Evolutionary conservation across 2,888 invertebrate genomes (phyloP).

Genomic region (Amorpha juglandis): DNA sequence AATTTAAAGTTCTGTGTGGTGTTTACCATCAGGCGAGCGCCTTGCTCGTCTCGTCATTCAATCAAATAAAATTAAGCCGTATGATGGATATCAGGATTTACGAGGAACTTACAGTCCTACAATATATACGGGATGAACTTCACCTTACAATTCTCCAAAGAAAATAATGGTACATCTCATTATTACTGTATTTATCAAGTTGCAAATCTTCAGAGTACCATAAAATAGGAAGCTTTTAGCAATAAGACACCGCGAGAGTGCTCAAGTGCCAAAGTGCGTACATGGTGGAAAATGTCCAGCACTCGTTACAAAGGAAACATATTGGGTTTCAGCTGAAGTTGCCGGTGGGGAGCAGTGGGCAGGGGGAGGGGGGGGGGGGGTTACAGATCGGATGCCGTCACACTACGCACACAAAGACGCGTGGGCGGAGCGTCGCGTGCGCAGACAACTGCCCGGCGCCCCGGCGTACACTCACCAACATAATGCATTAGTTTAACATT

Average conservation of each 20-base stretch:
- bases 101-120: too few relatives aligned
- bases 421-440: conserved; percentile 65
- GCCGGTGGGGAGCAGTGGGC: neutral
- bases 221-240: conserved; percentile 22
- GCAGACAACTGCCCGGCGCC: conserved; percentile 58
- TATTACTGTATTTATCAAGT: neutral
- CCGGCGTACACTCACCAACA: conserved; percentile 46
- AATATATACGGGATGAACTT: too few relatives aligned
- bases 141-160: too few relatives aligned
- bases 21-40: too few relatives aligned
- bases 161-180: too few relatives aligned
- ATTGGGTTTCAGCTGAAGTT: conserved; percentile 30
- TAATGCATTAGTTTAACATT: conserved; percentile 23
- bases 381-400: conserved; percentile 56
- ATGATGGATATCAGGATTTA: too few relatives aligned
- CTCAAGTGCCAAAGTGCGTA: conserved; percentile 18
- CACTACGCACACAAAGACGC: conserved; percentile 49
- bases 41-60: too few relatives aligned
- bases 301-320: conserved; percentile 17
- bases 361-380: conserved; percentile 32
- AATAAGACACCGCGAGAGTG: neutral
- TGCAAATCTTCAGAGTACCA: neutral
- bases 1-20: too few relatives aligned
- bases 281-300: conserved; percentile 23
- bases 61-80: too few relatives aligned